These are phyloP conservation scores for Apodemus agrarius DNA, from an alignment of 2,797 vertebrate species.

Conservation along the genomic window DNA sequence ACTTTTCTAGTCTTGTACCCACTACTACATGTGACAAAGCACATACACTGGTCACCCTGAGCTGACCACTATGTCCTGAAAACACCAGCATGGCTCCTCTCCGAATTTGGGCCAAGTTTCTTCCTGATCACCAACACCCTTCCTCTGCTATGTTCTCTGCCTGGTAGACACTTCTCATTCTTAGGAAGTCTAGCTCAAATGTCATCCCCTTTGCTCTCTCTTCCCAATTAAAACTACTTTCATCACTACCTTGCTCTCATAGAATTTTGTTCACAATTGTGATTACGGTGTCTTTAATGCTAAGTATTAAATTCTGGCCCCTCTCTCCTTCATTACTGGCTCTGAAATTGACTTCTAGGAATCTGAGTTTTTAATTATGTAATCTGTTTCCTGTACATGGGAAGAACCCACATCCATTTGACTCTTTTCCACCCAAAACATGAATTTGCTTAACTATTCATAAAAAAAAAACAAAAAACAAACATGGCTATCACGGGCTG, in stretches of 20 bases:
- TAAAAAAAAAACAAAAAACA: too few species aligned
- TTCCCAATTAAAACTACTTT: background rate
- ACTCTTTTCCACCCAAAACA: background rate
- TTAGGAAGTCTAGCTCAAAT: constrained; percentile 26
- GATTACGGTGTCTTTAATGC: background rate
- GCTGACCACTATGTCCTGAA: background rate
- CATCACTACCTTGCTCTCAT: background rate
- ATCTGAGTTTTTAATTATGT: constrained; percentile 3
- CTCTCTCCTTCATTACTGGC: background rate
- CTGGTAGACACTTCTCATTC: background rate
- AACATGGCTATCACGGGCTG: too few species aligned
- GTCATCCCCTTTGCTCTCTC: background rate
- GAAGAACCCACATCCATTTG: background rate
- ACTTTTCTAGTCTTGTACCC: background rate
- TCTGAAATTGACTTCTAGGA: background rate
- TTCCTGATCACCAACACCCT: background rate
- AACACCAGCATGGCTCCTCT: background rate
- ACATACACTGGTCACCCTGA: background rate
- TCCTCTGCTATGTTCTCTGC: background rate
- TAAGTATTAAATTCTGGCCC: background rate
- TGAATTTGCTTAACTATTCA: constrained; percentile 28
- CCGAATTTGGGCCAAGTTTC: background rate
- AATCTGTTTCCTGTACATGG: background rate
- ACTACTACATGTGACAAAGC: background rate
- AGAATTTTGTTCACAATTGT: background rate